These are phyloP conservation scores for Amazonetta brasiliensis DNA, from an alignment of 2,797 vertebrate species.

Conservation along the genomic window DNA sequence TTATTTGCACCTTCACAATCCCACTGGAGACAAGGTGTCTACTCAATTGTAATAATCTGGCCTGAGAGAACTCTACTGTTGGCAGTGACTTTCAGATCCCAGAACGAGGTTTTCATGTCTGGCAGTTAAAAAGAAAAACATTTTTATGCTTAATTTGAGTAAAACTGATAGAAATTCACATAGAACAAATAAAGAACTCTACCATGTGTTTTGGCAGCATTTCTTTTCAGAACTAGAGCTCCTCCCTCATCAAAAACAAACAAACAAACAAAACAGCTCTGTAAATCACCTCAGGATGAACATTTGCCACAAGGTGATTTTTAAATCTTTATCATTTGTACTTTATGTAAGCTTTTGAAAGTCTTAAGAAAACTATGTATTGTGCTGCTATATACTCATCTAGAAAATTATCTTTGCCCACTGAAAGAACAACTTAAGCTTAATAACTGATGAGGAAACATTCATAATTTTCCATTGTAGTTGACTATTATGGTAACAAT, in stretches of 20 bases:
- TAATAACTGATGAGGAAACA: background rate
- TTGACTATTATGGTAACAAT: background rate
- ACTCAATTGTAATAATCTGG: conserved; percentile 16
- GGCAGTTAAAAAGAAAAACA: background rate
- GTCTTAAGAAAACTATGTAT: background rate
- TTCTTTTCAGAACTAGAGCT: background rate
- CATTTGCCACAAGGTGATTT: background rate
- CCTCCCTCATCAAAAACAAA: background rate
- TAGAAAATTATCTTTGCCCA: background rate
- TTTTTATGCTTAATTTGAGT: background rate
- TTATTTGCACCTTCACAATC: conserved; percentile 45
- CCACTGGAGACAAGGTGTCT: conserved; percentile 54
- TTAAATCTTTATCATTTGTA: background rate
- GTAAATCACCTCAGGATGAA: background rate
- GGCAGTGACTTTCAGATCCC: conserved; percentile 23
- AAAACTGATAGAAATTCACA: background rate
- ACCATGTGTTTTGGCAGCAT: background rate
- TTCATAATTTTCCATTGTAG: background rate
- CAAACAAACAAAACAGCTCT: background rate
- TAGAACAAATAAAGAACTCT: background rate
- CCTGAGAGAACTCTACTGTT: conserved; percentile 16
- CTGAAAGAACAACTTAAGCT: background rate
- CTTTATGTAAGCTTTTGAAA: background rate
- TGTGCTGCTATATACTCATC: background rate
- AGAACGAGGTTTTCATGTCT: background rate